These are phyloP conservation scores for Cryptocephalus moraei DNA, from an alignment of 2,888 invertebrate species.

Conservation along the genomic window DNA sequence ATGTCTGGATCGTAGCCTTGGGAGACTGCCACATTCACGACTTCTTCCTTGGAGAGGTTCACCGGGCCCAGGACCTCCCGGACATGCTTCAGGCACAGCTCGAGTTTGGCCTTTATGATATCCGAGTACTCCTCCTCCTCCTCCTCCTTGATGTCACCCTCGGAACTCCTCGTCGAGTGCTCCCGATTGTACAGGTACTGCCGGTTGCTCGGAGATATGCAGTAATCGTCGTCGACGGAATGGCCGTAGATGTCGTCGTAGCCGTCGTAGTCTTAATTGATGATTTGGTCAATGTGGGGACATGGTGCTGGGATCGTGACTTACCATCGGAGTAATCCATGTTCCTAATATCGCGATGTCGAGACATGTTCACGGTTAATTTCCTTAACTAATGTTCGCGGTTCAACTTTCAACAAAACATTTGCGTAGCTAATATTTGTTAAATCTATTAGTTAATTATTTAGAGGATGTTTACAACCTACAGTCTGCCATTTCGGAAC, in stretches of 20 bases:
- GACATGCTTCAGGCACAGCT: slow-evolving; percentile 76
- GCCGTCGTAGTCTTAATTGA: slow-evolving; percentile 66
- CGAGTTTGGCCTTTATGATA: slow-evolving; percentile 60
- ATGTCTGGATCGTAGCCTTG: slow-evolving; percentile 63
- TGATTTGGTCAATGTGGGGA: slow-evolving; percentile 3
- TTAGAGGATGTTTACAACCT: too few species aligned
- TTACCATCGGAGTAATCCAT: slow-evolving; percentile 75
- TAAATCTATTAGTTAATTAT: too few species aligned
- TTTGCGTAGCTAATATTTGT: too few species aligned
- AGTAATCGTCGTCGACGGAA: slow-evolving; percentile 88
- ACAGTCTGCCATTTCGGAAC: too few species aligned
- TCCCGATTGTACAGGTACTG: slow-evolving; percentile 78
- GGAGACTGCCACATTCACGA: slow-evolving; percentile 61
- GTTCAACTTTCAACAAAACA: too few species aligned
- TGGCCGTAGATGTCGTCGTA: slow-evolving; percentile 88
- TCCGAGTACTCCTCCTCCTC: slow-evolving; percentile 47
- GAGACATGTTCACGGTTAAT: slow-evolving; percentile 52
- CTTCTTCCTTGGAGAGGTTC: slow-evolving; percentile 53
- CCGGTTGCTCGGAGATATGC: slow-evolving; percentile 80
- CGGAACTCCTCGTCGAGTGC: slow-evolving; percentile 50
- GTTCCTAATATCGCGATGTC: slow-evolving; percentile 75
- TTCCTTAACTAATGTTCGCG: too few species aligned
- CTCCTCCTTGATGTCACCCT: slow-evolving; percentile 63
- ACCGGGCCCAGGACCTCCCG: slow-evolving; percentile 70
- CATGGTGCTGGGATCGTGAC: background rate